Evolutionary conservation across 1,140 invertebrate genomes (phyloP).

Genomic region (Aphidius gifuensis): DNA sequence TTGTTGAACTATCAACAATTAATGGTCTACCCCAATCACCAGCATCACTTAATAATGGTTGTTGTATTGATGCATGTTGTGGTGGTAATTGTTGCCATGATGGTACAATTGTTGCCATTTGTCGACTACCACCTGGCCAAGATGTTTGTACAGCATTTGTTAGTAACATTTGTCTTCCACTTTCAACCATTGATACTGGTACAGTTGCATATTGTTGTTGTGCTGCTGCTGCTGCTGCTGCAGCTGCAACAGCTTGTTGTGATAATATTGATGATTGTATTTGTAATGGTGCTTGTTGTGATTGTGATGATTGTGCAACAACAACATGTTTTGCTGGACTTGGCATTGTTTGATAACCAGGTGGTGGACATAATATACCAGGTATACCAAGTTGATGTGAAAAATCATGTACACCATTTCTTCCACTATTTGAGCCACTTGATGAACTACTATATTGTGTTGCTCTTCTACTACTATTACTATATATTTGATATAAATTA

Average conservation of each 20-base stretch:
- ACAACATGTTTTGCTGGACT: constrained; percentile 86
- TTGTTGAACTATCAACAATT: constrained; percentile 74
- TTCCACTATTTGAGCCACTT: constrained; percentile 46
- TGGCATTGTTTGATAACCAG: constrained; percentile 80
- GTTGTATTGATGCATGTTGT: constrained; percentile 72
- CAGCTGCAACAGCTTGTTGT: constrained; percentile 60
- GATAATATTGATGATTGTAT: constrained; percentile 69
- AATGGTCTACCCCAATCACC: constrained; percentile 76
- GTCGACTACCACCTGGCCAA: constrained; percentile 72
- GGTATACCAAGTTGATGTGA: constrained; percentile 81
- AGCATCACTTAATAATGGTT: constrained; percentile 65
- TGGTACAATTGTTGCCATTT: constrained; percentile 83
- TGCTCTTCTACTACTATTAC: constrained; percentile 66
- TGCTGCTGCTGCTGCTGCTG: constrained; percentile 56
- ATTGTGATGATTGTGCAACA: constrained; percentile 63
- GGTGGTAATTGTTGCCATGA: constrained; percentile 79
- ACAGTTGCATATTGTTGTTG: constrained; percentile 78
- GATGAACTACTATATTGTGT: constrained; percentile 56
- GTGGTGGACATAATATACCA: constrained; percentile 82
- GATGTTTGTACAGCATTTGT: constrained; percentile 78
- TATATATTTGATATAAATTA: constrained; percentile 84
- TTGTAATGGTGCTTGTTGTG: constrained; percentile 57
- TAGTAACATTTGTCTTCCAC: constrained; percentile 66
- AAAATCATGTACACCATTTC: constrained; percentile 62
- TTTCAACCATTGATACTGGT: constrained; percentile 88